These are phyloP conservation scores for Diachrysia chrysitis DNA, from an alignment of 2,888 invertebrate species.

Conservation along the genomic window DNA sequence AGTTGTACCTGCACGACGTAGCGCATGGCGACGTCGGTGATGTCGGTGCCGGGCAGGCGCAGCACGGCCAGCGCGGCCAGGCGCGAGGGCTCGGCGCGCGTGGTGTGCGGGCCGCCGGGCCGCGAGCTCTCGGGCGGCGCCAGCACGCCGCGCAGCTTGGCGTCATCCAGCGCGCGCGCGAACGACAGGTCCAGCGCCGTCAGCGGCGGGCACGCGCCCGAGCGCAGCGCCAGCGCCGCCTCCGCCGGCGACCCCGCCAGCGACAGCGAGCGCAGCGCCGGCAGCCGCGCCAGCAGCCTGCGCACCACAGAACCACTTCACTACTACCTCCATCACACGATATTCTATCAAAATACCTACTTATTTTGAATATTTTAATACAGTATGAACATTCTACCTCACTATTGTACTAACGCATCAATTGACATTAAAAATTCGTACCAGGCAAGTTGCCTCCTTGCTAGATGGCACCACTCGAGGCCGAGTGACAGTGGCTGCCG, in stretches of 20 bases:
- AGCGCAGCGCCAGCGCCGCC: slow-evolving; percentile 94
- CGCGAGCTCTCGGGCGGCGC: slow-evolving; percentile 96
- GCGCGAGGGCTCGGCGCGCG: slow-evolving; percentile 82
- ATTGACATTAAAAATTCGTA: slow-evolving; percentile 53
- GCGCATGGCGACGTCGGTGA: slow-evolving; percentile 95
- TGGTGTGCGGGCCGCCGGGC: slow-evolving; percentile 87
- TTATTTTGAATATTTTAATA: too few relatives aligned
- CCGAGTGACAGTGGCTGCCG: slow-evolving; percentile 96
- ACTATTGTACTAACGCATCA: too few relatives aligned
- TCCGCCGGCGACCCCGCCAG: slow-evolving; percentile 93
- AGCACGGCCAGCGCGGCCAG: slow-evolving; percentile 93
- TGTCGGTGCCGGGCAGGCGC: slow-evolving; percentile 95
- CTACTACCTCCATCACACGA: too few relatives aligned
- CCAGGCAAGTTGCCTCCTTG: slow-evolving; percentile 97
- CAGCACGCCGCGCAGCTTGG: slow-evolving; percentile 94
- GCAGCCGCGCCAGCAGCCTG: slow-evolving; percentile 94
- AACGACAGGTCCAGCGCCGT: slow-evolving; percentile 95
- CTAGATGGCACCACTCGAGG: slow-evolving; percentile 96
- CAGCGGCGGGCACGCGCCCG: slow-evolving; percentile 94
- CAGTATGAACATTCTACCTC: too few relatives aligned
- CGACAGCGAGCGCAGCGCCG: slow-evolving; percentile 94
- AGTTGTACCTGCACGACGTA: slow-evolving; percentile 82
- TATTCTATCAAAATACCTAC: too few relatives aligned
- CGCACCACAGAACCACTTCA: too few relatives aligned
- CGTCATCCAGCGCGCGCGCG: slow-evolving; percentile 95